These are phyloP conservation scores for Platorchestia sp. DNA, from an alignment of 1,140 invertebrate species.

Conservation along the genomic window DNA sequence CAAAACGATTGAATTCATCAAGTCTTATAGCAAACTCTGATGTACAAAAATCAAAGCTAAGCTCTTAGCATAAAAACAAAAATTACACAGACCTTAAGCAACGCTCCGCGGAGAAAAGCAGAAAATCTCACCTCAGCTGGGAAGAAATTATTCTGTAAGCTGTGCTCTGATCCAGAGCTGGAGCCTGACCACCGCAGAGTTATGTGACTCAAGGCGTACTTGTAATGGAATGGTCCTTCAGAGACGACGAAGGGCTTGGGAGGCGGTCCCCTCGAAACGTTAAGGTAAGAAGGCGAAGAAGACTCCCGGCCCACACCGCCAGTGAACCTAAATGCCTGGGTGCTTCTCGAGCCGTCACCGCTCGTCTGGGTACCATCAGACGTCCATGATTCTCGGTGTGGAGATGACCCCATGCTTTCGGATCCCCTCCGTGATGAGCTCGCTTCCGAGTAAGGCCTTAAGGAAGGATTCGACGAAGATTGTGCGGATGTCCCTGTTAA, in stretches of 20 bases:
- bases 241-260: slow-evolving; percentile 45
- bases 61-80: not conserved
- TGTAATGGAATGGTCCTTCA: slow-evolving; percentile 57
- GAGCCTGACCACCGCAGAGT: slow-evolving; percentile 54
- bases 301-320: not conserved
- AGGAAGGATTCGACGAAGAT: slow-evolving; percentile 23
- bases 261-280: slow-evolving; percentile 37
- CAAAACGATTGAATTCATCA: not conserved
- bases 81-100: not conserved
- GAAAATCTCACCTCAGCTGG: slow-evolving; percentile 55
- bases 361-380: slow-evolving; percentile 33
- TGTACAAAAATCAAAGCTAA: not conserved
- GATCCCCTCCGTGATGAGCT: slow-evolving; percentile 16
- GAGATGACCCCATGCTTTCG: slow-evolving; percentile 8
- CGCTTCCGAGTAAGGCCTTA: not conserved
- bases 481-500: not conserved
- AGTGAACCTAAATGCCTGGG: slow-evolving; percentile 52
- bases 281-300: slow-evolving; percentile 40
- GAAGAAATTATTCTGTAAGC: slow-evolving; percentile 52
- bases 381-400: not conserved
- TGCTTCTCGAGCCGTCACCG: not conserved
- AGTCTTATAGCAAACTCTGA: not conserved
- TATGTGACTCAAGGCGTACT: slow-evolving; percentile 54
- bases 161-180: slow-evolving; percentile 56
- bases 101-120: not conserved